Evolutionary conservation across 2,113 vertebrate species (phyloP).

Genomic region (Ctenomys sociabilis): DNA sequence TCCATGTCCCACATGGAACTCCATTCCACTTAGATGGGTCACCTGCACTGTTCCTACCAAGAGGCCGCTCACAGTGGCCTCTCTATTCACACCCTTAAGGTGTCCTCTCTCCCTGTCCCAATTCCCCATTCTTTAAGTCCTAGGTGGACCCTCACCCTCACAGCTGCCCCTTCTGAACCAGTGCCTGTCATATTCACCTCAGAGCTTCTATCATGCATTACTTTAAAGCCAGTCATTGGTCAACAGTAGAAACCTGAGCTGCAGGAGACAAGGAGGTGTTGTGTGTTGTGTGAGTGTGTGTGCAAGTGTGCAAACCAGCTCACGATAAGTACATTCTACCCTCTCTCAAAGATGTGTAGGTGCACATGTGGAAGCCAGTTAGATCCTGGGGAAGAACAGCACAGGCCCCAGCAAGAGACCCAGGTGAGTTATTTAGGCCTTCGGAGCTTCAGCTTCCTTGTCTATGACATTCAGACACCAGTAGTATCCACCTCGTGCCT

Average conservation of each 20-base stretch:
- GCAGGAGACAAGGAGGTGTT: background rate
- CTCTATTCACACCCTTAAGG: background rate
- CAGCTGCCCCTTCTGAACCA: background rate
- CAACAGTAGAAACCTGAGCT: background rate
- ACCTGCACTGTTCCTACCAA: too few species aligned
- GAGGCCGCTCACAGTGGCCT: accelerated
- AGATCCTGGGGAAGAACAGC: background rate
- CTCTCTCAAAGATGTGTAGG: background rate
- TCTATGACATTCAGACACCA: background rate
- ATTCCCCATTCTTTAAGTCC: background rate
- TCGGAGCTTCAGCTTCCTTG: background rate
- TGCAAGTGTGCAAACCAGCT: background rate
- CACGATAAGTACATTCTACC: background rate
- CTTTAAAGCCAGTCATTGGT: background rate
- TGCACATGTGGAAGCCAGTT: background rate
- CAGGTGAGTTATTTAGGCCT: background rate
- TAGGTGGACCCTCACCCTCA: background rate
- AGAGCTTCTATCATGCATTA: background rate
- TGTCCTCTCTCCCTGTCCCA: background rate
- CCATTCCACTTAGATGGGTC: too few species aligned
- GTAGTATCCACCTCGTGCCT: background rate
- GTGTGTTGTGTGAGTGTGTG: too few species aligned
- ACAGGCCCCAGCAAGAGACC: background rate
- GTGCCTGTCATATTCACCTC: background rate
- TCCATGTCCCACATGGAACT: background rate